A percentile compares a stretch with the other conserved stretches of the same genome.
Conservation (phyloP, 2,888 invertebrate genomes). For the Phengaris alcon region DNA sequence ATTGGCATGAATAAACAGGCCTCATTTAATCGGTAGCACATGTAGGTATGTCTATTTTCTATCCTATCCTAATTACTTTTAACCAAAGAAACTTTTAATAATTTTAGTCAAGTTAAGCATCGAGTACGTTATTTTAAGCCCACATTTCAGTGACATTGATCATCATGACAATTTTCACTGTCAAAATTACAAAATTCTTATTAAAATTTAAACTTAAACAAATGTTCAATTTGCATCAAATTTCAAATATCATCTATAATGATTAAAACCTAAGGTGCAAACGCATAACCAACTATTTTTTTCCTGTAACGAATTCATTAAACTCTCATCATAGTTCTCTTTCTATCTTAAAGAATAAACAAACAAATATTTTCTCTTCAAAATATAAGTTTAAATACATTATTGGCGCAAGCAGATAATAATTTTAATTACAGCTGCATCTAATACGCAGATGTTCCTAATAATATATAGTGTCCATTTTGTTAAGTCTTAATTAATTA, state of each 20-base stretch:
- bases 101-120: too few species aligned
- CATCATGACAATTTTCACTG: too few species aligned
- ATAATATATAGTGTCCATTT: slow-evolving; percentile 43
- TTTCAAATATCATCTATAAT: slow-evolving; percentile 26
- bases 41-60: too few species aligned
- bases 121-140: too few species aligned
- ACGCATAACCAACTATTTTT: slow-evolving; percentile 28
- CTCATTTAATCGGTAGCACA: too few species aligned
- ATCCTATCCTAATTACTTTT: too few species aligned
- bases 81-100: too few species aligned
- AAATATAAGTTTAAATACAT: too few species aligned
- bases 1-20: too few species aligned
- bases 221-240: neutral
- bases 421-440: neutral
- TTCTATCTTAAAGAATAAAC: slow-evolving; percentile 19
- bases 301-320: slow-evolving; percentile 31
- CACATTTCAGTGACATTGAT: too few species aligned
- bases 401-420: neutral
- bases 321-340: slow-evolving; percentile 31
- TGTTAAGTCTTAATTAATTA: slow-evolving; percentile 45
- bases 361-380: too few species aligned
- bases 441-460: slow-evolving; percentile 37
- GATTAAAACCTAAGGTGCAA: slow-evolving; percentile 25
- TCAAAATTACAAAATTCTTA: neutral
- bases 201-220: neutral